Percentiles rank a stretch among this genome's conserved stretches.
Evolutionary conservation across 2,797 vertebrate genomes (phyloP).

Genomic region (Chaunax sp.): DNA sequence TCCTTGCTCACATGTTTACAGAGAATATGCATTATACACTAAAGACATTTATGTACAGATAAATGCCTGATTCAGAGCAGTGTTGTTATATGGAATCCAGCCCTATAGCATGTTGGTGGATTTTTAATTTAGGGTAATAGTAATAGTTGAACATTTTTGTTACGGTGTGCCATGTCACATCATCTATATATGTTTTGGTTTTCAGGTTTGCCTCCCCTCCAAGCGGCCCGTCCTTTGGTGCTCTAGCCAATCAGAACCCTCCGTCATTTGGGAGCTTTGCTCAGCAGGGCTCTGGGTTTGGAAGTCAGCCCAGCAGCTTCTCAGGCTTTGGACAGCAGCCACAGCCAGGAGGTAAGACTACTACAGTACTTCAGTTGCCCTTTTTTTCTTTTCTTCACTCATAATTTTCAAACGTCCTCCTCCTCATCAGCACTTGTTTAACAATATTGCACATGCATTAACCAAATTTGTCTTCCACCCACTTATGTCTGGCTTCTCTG

Average conservation of each 20-base stretch:
- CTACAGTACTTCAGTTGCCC: slow-evolving; percentile 9
- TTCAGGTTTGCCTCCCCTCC: slow-evolving; percentile 79
- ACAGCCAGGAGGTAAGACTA: slow-evolving; percentile 76
- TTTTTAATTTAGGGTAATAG: not conserved
- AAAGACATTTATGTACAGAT: not conserved
- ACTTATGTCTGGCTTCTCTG: not conserved
- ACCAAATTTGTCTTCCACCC: not conserved
- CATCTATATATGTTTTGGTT: slow-evolving; percentile 8
- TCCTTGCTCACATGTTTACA: slow-evolving; percentile 33
- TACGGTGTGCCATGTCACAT: not conserved
- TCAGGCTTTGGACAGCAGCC: slow-evolving; percentile 87
- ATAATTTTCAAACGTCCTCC: slow-evolving; percentile 13
- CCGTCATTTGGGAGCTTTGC: slow-evolving; percentile 90
- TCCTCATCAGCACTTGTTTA: not conserved
- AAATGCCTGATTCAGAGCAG: not conserved
- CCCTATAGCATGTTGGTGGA: not conserved
- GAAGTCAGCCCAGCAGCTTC: slow-evolving; percentile 87
- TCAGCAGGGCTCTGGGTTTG: slow-evolving; percentile 86
- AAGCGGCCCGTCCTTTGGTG: slow-evolving; percentile 86
- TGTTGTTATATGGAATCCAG: not conserved
- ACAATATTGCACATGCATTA: no score
- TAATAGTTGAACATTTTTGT: not conserved
- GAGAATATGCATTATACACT: not conserved
- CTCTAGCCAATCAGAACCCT: slow-evolving; percentile 85
- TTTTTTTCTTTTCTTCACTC: not conserved